Evolutionary conservation across 2,797 vertebrate genomes (phyloP).

Genomic region (Poeciliopsis turneri): DNA sequence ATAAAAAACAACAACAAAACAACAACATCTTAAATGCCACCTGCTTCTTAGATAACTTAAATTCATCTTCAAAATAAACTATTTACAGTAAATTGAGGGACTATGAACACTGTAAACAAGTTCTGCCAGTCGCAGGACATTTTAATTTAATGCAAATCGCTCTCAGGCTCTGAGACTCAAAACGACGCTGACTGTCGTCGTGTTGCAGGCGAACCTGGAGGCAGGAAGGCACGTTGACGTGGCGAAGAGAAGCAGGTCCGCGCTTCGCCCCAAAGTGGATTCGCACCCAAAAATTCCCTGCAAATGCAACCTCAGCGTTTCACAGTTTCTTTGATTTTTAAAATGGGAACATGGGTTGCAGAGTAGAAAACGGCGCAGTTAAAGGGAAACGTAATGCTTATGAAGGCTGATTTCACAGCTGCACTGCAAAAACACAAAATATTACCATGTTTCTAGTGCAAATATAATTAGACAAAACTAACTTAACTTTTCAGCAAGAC

Average conservation of each 20-base stretch:
- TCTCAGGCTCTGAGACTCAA: constrained; percentile 8
- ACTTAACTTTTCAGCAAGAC: no score
- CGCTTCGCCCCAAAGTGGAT: constrained; percentile 27
- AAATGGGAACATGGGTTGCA: background rate
- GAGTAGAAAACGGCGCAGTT: constrained; percentile 5
- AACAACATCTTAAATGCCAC: background rate
- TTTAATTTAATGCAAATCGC: background rate
- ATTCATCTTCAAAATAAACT: constrained; percentile 54
- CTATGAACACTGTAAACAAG: constrained; percentile 68
- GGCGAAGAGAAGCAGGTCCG: constrained; percentile 27
- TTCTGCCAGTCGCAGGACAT: background rate
- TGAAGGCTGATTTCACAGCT: background rate
- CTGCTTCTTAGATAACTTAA: constrained; percentile 12
- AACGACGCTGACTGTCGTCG: constrained; percentile 48
- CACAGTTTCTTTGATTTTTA: constrained; percentile 51
- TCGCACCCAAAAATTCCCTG: constrained; percentile 30
- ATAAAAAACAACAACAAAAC: constrained; percentile 18
- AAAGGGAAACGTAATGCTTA: background rate
- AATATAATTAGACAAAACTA: no score
- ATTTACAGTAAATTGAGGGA: constrained; percentile 58
- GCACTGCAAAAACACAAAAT: no score
- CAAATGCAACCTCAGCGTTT: constrained; percentile 40
- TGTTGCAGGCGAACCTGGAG: constrained; percentile 24
- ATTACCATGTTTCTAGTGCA: no score
- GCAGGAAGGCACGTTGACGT: constrained; percentile 64